A percentile compares a stretch with the other conserved stretches of the same genome.
phyloP scores from a whole-genome alignment of 2,113 vertebrate species.

The Oxyruncus cristatus region DNA sequence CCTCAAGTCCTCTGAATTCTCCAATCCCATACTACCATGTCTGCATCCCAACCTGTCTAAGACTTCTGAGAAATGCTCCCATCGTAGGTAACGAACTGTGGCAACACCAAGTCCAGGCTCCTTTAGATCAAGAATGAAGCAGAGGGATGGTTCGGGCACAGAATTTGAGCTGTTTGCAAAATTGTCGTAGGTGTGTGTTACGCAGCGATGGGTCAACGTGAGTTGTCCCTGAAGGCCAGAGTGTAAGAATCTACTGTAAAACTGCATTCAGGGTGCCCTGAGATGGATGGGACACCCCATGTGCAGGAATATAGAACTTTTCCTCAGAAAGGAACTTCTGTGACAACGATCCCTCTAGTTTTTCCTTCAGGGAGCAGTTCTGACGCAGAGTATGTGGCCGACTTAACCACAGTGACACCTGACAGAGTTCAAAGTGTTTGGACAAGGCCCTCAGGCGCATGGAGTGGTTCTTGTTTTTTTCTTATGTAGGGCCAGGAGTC shows the following conservation, averaged over 20 bases:
- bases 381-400: fast-evolving
- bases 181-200: neutral
- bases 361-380: neutral
- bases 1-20: too few species aligned
- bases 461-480: neutral
- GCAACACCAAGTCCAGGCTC: neutral
- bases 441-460: neutral
- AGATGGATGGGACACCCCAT: neutral
- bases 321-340: too few species aligned
- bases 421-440: fast-evolving
- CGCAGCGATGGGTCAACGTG: too few species aligned
- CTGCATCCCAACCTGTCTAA: too few species aligned
- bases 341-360: too few species aligned
- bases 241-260: neutral
- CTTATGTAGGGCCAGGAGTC: neutral
- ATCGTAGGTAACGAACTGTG: neutral
- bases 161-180: neutral
- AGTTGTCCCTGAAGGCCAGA: too few species aligned
- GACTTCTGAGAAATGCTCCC: neutral
- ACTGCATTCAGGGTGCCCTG: neutral
- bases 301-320: neutral
- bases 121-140: too few species aligned
- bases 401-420: neutral
- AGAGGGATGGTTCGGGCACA: fast-evolving
- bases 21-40: too few species aligned